Evolutionary conservation across 2,888 invertebrate genomes (phyloP).

Genomic region (Drosophila nr. perissopoda): DNA sequence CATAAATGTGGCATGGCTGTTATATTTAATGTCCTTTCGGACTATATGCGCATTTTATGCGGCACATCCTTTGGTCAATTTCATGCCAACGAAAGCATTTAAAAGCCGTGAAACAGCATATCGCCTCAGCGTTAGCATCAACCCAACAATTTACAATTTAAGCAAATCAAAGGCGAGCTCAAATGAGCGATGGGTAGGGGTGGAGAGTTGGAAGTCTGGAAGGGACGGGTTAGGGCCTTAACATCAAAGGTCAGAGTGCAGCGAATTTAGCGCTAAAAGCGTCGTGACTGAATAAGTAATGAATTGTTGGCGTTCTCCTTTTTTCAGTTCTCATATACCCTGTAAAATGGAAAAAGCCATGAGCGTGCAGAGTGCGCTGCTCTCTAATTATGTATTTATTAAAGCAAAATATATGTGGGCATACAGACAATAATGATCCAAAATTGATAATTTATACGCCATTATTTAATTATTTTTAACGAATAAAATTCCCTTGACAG

Average conservation of each 20-base stretch:
- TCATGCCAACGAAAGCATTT: conserved; percentile 68
- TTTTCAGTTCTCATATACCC: conserved; percentile 38
- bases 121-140: conserved; percentile 33
- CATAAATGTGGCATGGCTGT: conserved; percentile 50
- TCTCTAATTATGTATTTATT: not conserved
- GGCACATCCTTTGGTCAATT: conserved; percentile 71
- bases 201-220: not conserved
- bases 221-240: not conserved
- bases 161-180: conserved; percentile 72
- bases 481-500: not conserved
- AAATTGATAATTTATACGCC: not conserved
- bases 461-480: not conserved
- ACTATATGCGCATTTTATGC: conserved; percentile 44
- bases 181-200: conserved; percentile 16
- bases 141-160: conserved; percentile 72
- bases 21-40: conserved; percentile 51
- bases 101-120: conserved; percentile 71
- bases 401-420: too few relatives aligned
- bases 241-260: conserved; percentile 29
- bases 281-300: conserved; percentile 74
- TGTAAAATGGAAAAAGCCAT: not conserved
- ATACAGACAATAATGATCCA: not conserved
- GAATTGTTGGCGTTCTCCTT: conserved; percentile 47
- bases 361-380: not conserved
- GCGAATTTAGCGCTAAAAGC: conserved; percentile 67